These are phyloP conservation scores for Tetraneura akinire DNA, from an alignment of 1,140 invertebrate species.

Conservation along the genomic window DNA sequence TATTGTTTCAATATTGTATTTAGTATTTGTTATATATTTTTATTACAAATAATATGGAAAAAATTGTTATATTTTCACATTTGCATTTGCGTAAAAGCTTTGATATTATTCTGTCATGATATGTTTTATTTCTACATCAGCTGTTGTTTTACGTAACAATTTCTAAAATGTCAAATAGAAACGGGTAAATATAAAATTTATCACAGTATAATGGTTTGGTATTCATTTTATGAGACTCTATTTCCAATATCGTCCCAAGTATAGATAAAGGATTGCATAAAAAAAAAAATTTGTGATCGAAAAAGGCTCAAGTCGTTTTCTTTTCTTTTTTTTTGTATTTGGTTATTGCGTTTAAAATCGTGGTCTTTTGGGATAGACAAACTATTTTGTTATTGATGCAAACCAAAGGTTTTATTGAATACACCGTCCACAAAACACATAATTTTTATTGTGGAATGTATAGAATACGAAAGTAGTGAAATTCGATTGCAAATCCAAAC, in stretches of 20 bases:
- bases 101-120: background rate
- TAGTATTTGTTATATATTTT: background rate
- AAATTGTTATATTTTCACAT: background rate
- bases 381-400: background rate
- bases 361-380: slow-evolving; percentile 12
- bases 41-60: background rate
- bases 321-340: background rate
- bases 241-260: background rate
- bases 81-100: background rate
- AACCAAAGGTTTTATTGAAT: background rate
- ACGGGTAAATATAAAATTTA: slow-evolving; percentile 4
- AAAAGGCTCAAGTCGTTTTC: background rate
- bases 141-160: background rate
- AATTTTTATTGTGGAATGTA: background rate
- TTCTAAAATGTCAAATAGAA: background rate
- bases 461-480: background rate
- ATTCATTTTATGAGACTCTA: background rate
- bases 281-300: background rate
- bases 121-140: background rate
- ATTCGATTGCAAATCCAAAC: background rate
- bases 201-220: background rate
- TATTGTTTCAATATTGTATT: background rate
- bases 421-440: background rate
- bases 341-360: background rate
- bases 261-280: background rate